Base-by-base conservation (phyloP, 2,113 vertebrate species). In the Rostratula benghalensis region DNA sequence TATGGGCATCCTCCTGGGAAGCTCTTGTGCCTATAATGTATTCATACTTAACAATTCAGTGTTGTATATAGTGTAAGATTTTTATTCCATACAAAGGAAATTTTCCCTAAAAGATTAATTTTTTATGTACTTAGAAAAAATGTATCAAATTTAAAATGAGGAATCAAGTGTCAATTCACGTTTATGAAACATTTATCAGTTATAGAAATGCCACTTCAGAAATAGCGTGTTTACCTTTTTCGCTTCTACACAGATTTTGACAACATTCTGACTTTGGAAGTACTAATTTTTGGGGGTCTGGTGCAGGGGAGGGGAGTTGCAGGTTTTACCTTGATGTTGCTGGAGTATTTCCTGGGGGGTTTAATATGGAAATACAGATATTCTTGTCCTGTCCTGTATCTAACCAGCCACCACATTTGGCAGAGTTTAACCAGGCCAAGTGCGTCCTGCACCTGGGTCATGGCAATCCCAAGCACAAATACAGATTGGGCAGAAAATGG, bases 141-240 rank as follows among this genome's bases (percentile, higher is more conserved):
- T 70, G 22, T 7, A 8, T 14, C 6, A 1, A 9, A 74, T 69
- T 70, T 65, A 33, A 77, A 80, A 43, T 30, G 9, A 84, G 19
- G 7, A 78, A 74, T 27, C 9, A 15, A 23, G 16, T 22, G 3
- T 50, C 24, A 16, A 39, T 75, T 65, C 35, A 61, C 48, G 46
- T 75, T 71, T 41, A 24, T 35, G 37, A 94, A 80, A 9, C 37
- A 41, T 83, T 63, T 75, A 3, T 53, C 27, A 67, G 27, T 71
- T 89, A 17, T 0, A 60, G 59, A 81, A 87, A 56, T 65, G 21
- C 18, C 20, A 35, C 63, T 94, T 80, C 13, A 91, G 73, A 89
- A 39, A 31, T 3, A 15, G 13, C 0, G 0, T 8, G 11, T 81
- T 81, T 56, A 28, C 7, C 3, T 54, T 73, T 61, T 75, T 46